Evolutionary conservation across 2,113 vertebrate genomes (phyloP).

Genomic region (Lathamus discolor): DNA sequence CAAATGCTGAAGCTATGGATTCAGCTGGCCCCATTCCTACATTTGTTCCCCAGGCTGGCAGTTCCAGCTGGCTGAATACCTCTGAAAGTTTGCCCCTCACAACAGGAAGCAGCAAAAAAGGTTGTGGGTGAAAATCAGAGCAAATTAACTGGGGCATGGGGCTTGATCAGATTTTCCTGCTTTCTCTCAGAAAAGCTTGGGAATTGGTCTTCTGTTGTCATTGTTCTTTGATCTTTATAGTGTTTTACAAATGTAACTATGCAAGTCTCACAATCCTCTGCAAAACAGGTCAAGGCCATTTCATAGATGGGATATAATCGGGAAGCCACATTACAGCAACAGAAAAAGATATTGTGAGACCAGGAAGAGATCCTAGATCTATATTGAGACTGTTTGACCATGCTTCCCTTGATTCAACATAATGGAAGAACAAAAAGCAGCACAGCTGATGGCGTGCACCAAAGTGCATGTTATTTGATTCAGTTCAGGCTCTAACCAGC

Average conservation of each 20-base stretch:
- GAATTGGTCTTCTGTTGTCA: not conserved
- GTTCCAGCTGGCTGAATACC: not conserved
- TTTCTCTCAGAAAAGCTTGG: not conserved
- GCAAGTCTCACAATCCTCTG: not conserved
- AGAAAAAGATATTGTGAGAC: not conserved
- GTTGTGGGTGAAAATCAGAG: not conserved
- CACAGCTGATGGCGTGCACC: conserved; percentile 38
- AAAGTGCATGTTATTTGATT: conserved; percentile 67
- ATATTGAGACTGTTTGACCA: not conserved
- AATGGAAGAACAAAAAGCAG: conserved; percentile 62
- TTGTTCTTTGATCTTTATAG: not conserved
- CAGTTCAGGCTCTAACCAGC: conserved; percentile 62
- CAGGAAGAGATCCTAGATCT: not conserved
- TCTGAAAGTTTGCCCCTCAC: not conserved
- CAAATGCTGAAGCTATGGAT: not conserved
- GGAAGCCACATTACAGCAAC: not conserved
- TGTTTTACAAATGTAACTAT: not conserved
- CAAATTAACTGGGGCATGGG: not conserved
- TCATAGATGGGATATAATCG: not conserved
- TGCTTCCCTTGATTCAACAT: conserved; percentile 7
- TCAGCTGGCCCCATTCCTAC: not conserved
- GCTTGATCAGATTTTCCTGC: not conserved
- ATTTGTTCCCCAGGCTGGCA: not conserved
- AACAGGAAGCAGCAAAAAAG: not conserved
- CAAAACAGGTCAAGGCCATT: not conserved